phyloP scores from a whole-genome alignment of 2,888 invertebrate genomes.

The Empis stercorea region DNA sequence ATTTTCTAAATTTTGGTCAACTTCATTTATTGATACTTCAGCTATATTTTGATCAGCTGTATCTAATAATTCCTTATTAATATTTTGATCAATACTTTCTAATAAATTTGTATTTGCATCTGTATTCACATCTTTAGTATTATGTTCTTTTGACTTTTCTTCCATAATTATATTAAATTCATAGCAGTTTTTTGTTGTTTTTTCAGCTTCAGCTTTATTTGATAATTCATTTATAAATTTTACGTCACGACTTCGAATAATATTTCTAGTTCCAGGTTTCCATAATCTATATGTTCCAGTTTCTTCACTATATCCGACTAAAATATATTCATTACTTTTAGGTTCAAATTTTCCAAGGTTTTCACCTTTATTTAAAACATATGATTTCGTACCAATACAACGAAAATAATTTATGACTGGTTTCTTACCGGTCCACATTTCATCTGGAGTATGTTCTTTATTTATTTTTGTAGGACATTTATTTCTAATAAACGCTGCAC shows the following conservation, averaged over 20 bases:
- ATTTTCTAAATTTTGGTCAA: too few relatives aligned
- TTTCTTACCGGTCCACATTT: conserved; percentile 6
- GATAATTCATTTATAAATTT: background rate
- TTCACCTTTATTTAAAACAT: conserved; percentile 1
- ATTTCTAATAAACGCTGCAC: too few relatives aligned
- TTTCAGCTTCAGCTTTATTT: background rate
- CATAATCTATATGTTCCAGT: conserved; percentile 5
- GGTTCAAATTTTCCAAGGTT: conserved; percentile 6
- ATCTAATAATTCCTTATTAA: too few relatives aligned
- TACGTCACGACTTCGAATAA: background rate
- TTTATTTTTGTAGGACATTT: conserved; percentile 6
- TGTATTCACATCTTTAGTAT: too few relatives aligned
- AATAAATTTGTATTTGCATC: too few relatives aligned
- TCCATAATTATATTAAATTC: too few relatives aligned
- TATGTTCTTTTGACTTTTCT: too few relatives aligned
- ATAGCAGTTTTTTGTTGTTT: too few relatives aligned
- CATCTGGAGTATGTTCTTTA: conserved; percentile 3
- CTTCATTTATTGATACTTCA: too few relatives aligned
- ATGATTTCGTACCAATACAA: conserved; percentile 2
- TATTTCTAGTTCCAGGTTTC: background rate
- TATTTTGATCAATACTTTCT: too few relatives aligned
- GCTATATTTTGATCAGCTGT: too few relatives aligned
- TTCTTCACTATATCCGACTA: conserved; percentile 3
- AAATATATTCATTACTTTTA: conserved; percentile 2
- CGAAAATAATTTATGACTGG: conserved; percentile 2